Conservation (phyloP, 2,797 vertebrate genomes). For the Scolopax bukidnonensis region DNA sequence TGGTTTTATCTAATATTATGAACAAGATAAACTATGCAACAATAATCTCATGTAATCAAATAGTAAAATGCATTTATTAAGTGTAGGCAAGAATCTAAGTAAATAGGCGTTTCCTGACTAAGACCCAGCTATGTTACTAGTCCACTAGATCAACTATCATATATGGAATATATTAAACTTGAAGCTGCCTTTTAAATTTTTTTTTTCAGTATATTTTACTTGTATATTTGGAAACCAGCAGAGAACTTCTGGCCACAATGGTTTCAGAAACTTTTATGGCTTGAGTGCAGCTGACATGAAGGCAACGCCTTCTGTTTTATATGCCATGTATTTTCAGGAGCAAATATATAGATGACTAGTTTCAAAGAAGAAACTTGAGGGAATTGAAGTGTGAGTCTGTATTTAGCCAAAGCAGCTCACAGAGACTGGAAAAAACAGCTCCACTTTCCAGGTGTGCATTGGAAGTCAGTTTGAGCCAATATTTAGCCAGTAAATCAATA, state of each 20-base stretch:
- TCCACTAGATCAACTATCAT: neutral
- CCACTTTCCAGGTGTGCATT: neutral
- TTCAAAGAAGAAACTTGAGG: neutral
- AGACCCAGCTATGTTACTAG: neutral
- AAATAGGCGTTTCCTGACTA: neutral
- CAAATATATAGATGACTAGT: neutral
- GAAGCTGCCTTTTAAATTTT: neutral
- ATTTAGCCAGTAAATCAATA: neutral
- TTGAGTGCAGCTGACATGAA: neutral
- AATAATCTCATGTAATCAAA: neutral
- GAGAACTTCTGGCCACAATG: neutral
- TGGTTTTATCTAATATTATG: neutral
- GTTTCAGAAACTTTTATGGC: neutral
- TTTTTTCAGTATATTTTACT: neutral
- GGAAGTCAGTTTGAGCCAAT: neutral
- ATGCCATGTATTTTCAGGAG: neutral
- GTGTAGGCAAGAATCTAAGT: neutral
- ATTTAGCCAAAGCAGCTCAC: neutral
- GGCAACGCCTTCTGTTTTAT: neutral
- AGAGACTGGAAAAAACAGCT: neutral
- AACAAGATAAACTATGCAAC: neutral
- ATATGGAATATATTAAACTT: neutral
- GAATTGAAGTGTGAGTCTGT: neutral
- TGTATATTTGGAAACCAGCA: conserved; percentile 1
- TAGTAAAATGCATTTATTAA: neutral